Conservation (phyloP, 2,888 invertebrate species). For the Yponomeuta cagnagella region DNA sequence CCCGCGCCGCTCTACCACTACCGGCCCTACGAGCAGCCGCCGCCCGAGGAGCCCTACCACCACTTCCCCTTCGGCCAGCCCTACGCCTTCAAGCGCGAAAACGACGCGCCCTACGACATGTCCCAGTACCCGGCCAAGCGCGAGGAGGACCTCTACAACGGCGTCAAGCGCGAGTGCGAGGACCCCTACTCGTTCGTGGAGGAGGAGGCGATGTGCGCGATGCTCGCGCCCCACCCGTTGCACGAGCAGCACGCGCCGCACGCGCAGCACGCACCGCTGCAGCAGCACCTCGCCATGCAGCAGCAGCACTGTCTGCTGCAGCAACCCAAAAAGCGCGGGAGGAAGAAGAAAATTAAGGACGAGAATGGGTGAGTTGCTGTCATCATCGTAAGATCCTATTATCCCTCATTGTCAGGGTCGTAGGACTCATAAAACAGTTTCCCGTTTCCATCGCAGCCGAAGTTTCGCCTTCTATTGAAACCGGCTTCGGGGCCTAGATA, state of each 20-base stretch:
- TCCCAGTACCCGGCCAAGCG: constrained; percentile 53
- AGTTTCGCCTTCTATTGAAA: no score
- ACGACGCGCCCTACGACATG: constrained; percentile 66
- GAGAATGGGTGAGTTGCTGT: constrained; percentile 71
- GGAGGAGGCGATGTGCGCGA: constrained; percentile 80
- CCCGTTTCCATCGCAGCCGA: no score
- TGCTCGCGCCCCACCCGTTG: constrained; percentile 53
- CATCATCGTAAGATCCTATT: neutral
- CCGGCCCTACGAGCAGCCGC: constrained; percentile 48
- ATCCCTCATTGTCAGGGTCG: no score
- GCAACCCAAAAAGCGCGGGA: constrained; percentile 87
- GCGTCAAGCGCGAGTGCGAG: constrained; percentile 79
- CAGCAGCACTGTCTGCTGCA: constrained; percentile 66
- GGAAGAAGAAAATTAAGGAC: constrained; percentile 88
- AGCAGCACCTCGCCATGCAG: constrained; percentile 47
- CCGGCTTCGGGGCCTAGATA: no score
- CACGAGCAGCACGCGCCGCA: constrained; percentile 34
- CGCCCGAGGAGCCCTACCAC: constrained; percentile 42
- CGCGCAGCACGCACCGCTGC: constrained; percentile 29
- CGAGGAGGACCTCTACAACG: constrained; percentile 58
- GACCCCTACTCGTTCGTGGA: constrained; percentile 92
- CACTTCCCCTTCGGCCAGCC: constrained; percentile 65
- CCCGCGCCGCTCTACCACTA: constrained; percentile 25
- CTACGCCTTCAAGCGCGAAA: constrained; percentile 53
- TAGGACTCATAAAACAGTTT: no score